phyloP scores from a whole-genome alignment of 2,797 vertebrate species.

The Rhadinocentrus ornatus region DNA sequence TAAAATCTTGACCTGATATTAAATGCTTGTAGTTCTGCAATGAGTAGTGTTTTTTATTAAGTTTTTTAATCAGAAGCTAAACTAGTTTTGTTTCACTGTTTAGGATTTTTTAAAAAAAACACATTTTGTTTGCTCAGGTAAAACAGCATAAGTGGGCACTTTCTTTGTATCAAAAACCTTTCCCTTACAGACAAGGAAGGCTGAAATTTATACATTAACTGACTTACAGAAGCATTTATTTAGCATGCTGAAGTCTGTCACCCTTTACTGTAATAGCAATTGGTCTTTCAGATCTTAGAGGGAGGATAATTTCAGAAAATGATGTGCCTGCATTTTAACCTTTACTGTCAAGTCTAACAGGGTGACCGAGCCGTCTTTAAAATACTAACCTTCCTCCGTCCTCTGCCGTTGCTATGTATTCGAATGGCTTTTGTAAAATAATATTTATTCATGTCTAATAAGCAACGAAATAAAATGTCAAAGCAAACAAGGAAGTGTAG shows the following conservation, averaged over 20 bases:
- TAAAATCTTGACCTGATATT: neutral
- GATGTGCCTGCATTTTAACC: neutral
- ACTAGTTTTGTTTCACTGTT: neutral
- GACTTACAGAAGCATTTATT: neutral
- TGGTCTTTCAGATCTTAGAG: neutral
- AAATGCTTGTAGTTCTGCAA: neutral
- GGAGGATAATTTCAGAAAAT: neutral
- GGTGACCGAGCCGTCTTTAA: neutral
- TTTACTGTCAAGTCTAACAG: neutral
- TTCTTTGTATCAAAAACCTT: neutral
- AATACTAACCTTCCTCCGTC: neutral
- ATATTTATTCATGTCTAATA: conserved; percentile 30
- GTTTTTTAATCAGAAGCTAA: neutral
- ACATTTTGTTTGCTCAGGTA: neutral
- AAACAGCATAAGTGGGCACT: neutral
- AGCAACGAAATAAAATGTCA: conserved; percentile 42
- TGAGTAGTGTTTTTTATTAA: neutral
- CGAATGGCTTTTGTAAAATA: neutral
- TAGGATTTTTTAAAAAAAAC: neutral
- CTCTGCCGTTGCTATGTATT: neutral
- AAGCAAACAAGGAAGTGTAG: conserved; percentile 52
- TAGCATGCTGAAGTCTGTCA: neutral
- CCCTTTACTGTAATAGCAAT: too few species aligned
- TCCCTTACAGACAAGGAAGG: neutral
- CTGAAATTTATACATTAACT: neutral